These are phyloP conservation scores for Silurus asotus DNA, from an alignment of 2,113 vertebrate species.

Conservation along the genomic window DNA sequence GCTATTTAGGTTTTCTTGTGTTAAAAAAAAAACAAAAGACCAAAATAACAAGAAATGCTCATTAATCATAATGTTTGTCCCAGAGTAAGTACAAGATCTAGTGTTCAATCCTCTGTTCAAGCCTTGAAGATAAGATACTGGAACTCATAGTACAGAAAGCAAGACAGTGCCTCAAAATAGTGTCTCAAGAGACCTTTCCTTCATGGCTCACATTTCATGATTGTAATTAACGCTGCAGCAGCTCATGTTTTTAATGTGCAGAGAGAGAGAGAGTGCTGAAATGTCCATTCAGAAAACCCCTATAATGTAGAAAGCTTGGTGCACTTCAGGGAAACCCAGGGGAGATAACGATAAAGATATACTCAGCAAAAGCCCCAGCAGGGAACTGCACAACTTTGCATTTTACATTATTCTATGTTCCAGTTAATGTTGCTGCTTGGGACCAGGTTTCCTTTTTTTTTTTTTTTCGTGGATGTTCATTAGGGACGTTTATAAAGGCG, in stretches of 20 bases:
- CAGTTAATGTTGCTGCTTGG: neutral
- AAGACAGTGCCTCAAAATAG: neutral
- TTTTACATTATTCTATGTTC: slow-evolving; percentile 10
- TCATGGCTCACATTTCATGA: neutral
- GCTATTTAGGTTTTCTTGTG: neutral
- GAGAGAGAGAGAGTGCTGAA: slow-evolving; percentile 2
- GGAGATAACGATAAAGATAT: slow-evolving; percentile 28
- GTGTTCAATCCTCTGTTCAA: neutral
- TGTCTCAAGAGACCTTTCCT: neutral
- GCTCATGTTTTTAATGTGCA: slow-evolving; percentile 35
- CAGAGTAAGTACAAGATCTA: neutral
- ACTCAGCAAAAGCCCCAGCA: neutral
- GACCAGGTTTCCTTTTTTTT: neutral
- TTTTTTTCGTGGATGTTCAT: slow-evolving; percentile 5
- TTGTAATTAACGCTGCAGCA: slow-evolving; percentile 26
- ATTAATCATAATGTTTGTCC: neutral
- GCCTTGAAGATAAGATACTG: slow-evolving; percentile 4
- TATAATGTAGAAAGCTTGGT: slow-evolving; percentile 39
- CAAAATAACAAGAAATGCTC: neutral
- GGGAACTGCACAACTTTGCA: neutral
- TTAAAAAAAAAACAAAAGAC: neutral
- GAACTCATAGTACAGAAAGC: neutral
- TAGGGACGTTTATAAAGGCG: slow-evolving; percentile 11
- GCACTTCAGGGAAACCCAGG: slow-evolving; percentile 25
- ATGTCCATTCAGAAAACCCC: slow-evolving; percentile 40